Percentiles rank a stretch among this genome's conserved stretches.
Evolutionary conservation across 1,140 invertebrate species (phyloP).

Genomic region (Apis cerana): DNA sequence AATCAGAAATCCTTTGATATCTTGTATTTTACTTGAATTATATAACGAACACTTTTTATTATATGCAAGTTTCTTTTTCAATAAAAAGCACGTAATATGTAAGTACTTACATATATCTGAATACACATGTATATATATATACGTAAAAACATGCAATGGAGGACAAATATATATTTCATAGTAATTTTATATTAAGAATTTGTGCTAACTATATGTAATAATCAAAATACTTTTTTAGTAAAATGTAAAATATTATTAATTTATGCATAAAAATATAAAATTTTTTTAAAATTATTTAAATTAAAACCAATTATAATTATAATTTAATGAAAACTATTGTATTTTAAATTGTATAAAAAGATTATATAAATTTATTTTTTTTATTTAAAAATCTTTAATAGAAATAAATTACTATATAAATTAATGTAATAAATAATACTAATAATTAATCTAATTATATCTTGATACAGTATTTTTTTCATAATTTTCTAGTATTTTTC

Average conservation of each 20-base stretch:
- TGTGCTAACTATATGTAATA: not conserved
- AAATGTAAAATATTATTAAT: slow-evolving; percentile 8
- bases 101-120: slow-evolving; percentile 15
- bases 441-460: not conserved
- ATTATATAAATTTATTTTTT: slow-evolving; percentile 8
- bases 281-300: not conserved
- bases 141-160: slow-evolving; percentile 31
- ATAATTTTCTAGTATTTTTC: not conserved
- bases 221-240: not conserved
- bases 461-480: not conserved
- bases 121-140: slow-evolving; percentile 8
- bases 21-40: slow-evolving; percentile 28
- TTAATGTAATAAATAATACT: not conserved
- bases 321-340: slow-evolving; percentile 1
- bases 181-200: slow-evolving; percentile 23
- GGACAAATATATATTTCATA: slow-evolving; percentile 29
- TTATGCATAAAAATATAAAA: slow-evolving; percentile 1
- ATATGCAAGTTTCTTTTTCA: slow-evolving; percentile 26
- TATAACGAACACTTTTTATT: slow-evolving; percentile 36
- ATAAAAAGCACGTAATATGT: slow-evolving; percentile 26
- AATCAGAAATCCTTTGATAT: slow-evolving; percentile 37
- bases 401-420: slow-evolving; percentile 5
- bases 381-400: not conserved
- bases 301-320: slow-evolving; percentile 11
- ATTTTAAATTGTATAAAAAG: slow-evolving; percentile 33